These are phyloP conservation scores for Eulacestoma nigropectus DNA, from an alignment of 2,113 vertebrate species.

Conservation along the genomic window DNA sequence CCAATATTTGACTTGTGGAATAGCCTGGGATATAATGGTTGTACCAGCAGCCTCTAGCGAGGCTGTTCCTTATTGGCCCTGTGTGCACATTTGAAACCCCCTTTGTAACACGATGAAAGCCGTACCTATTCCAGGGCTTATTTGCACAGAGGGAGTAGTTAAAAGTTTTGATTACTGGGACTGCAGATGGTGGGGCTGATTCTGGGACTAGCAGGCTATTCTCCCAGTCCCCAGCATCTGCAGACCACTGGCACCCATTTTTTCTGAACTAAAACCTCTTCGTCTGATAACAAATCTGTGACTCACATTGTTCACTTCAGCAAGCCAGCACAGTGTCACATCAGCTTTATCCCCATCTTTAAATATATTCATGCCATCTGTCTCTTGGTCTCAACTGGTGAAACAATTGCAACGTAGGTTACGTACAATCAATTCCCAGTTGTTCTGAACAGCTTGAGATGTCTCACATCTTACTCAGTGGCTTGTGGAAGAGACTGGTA, in stretches of 20 bases:
- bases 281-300: slow-evolving; percentile 25
- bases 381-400: slow-evolving; percentile 59
- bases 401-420: slow-evolving; percentile 56
- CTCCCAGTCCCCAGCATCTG: not conserved
- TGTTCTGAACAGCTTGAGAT: slow-evolving; percentile 67
- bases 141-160: slow-evolving; percentile 19
- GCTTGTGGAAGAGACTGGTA: slow-evolving; percentile 51
- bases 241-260: not conserved
- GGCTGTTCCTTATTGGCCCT: slow-evolving; percentile 9
- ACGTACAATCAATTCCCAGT: slow-evolving; percentile 66
- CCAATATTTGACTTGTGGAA: slow-evolving; percentile 47
- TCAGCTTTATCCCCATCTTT: slow-evolving; percentile 47
- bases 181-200: slow-evolving; percentile 49
- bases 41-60: not conserved
- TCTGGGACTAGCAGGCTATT: not conserved
- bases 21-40: slow-evolving; percentile 1
- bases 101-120: not conserved
- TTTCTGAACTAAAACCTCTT: slow-evolving; percentile 5
- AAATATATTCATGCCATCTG: slow-evolving; percentile 73
- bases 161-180: slow-evolving; percentile 44
- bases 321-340: slow-evolving; percentile 37
- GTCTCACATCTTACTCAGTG: slow-evolving; percentile 58
- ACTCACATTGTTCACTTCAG: slow-evolving; percentile 31
- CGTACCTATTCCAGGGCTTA: slow-evolving; percentile 15
- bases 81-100: slow-evolving; percentile 19